phyloP scores from a whole-genome alignment of 2,888 invertebrate species.

The Syrista parreyssii region DNA sequence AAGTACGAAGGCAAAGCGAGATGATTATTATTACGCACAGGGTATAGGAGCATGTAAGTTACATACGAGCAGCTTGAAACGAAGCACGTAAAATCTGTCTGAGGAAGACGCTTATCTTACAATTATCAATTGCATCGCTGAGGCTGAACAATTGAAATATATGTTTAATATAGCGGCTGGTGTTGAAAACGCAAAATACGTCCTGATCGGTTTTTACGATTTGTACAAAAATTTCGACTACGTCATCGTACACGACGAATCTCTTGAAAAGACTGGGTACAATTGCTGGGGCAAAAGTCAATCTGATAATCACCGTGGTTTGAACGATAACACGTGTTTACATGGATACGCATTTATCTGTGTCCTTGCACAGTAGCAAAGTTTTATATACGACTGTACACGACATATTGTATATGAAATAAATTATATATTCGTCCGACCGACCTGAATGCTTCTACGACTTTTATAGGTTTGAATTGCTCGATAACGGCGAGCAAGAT shows the following conservation, averaged over 20 bases:
- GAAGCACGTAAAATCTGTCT: conserved; percentile 61
- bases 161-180: neutral
- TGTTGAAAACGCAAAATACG: neutral
- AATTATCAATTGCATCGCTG: conserved; percentile 58
- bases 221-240: neutral
- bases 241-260: conserved; percentile 7
- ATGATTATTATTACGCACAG: neutral
- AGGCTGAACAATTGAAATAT: conserved; percentile 46
- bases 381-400: neutral
- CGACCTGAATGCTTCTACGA: neutral
- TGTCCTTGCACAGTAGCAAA: neutral
- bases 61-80: conserved; percentile 61
- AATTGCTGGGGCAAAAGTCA: neutral
- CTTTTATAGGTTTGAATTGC: neutral
- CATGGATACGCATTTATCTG: neutral
- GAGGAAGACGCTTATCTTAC: conserved; percentile 59
- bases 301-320: neutral
- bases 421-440: neutral
- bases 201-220: conserved; percentile 4
- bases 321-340: neutral
- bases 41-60: conserved; percentile 52
- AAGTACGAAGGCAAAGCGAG: too few relatives aligned
- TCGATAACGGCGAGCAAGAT: neutral
- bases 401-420: neutral
- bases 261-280: conserved; percentile 4